Evolutionary conservation across 2,113 vertebrate species (phyloP).

Genomic region (Corythaeola cristata): DNA sequence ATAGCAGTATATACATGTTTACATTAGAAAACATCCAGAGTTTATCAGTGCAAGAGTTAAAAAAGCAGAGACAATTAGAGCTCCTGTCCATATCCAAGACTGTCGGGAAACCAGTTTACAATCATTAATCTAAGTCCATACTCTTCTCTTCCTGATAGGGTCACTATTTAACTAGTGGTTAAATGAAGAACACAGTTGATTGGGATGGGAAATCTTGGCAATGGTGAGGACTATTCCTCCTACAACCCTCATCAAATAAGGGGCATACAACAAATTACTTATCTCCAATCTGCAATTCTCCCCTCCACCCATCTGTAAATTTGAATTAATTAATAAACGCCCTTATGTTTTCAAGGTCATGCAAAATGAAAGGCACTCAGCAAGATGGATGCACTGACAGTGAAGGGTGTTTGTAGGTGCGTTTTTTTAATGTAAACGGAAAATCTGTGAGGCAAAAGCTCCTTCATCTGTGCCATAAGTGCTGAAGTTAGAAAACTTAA

Average conservation of each 20-base stretch:
- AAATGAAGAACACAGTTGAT: neutral
- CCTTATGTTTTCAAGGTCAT: constrained; percentile 56
- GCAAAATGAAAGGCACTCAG: constrained; percentile 48
- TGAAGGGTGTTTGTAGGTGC: neutral
- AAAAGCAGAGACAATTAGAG: neutral
- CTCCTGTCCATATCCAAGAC: neutral
- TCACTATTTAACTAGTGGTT: neutral
- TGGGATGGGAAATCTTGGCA: neutral
- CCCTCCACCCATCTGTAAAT: constrained; percentile 60
- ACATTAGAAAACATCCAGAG: neutral
- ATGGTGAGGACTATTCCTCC: neutral
- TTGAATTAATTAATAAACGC: constrained; percentile 45
- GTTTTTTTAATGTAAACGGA: neutral
- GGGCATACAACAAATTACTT: constrained; percentile 25
- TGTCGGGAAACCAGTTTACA: neutral
- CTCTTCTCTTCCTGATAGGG: neutral
- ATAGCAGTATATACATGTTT: neutral
- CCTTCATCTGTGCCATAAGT: neutral
- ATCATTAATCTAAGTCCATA: neutral
- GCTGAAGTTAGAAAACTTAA: constrained; percentile 8
- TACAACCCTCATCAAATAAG: constrained; percentile 27
- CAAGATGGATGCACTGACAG: constrained; percentile 32
- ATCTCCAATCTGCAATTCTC: constrained; percentile 40
- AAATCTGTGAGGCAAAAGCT: constrained; percentile 19
- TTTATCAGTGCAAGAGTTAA: neutral